These are phyloP conservation scores for Spodoptera litura DNA, from an alignment of 1,140 invertebrate species.

Conservation along the genomic window DNA sequence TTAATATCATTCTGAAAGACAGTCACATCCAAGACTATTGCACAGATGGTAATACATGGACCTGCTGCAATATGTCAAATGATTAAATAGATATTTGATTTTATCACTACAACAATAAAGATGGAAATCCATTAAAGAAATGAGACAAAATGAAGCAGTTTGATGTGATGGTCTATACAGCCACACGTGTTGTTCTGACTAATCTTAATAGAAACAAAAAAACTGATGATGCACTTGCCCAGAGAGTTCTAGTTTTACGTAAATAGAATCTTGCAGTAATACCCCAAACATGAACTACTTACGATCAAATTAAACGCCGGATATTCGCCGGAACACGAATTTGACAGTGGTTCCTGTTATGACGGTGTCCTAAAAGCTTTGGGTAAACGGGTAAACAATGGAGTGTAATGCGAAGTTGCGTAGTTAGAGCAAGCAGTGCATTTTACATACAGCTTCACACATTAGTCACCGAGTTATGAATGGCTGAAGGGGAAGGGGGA, in stretches of 20 bases:
- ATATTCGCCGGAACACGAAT: slow-evolving; percentile 15
- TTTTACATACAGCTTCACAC: slow-evolving; percentile 65
- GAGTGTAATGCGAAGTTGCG: not conserved
- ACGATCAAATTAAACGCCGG: slow-evolving; percentile 24
- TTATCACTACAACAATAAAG: too few species aligned
- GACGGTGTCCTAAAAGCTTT: slow-evolving; percentile 26
- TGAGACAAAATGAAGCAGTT: too few species aligned
- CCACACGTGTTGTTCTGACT: not conserved
- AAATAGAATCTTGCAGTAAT: not conserved
- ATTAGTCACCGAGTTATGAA: slow-evolving; percentile 80
- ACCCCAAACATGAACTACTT: slow-evolving; percentile 5
- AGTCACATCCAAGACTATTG: too few species aligned
- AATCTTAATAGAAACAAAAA: slow-evolving; percentile 2
- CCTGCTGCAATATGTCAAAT: too few species aligned
- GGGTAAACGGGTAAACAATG: slow-evolving; percentile 1
- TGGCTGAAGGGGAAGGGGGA: slow-evolving; percentile 60
- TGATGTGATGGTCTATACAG: too few species aligned
- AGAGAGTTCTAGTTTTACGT: not conserved
- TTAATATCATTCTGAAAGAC: too few species aligned
- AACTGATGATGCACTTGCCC: not conserved
- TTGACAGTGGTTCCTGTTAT: slow-evolving; percentile 32
- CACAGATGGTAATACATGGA: too few species aligned
- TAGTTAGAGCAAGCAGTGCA: slow-evolving; percentile 37
- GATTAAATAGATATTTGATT: too few species aligned
- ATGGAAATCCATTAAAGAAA: too few species aligned